Base-by-base conservation (phyloP, 2,888 invertebrate species). In the Thecocarcelia acutangulata region DNA sequence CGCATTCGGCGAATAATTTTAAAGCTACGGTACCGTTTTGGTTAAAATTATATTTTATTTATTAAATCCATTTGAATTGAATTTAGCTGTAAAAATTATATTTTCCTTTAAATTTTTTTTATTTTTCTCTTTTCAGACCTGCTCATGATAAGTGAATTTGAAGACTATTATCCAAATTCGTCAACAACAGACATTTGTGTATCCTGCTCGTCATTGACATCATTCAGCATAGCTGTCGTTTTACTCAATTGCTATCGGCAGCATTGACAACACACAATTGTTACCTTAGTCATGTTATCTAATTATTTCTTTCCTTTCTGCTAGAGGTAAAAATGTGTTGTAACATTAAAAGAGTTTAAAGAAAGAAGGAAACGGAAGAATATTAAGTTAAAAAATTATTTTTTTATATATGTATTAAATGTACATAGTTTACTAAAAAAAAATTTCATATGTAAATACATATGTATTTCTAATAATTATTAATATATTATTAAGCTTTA, bases 91-190 rank as follows among this genome's bases (percentile, higher is more conserved):
- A 33, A 15, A 59, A 40, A 2, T 0, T 37, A 1, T 33, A n/a
- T n/a, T n/a, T n/a, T n/a, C n/a, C n/a, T n/a, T n/a, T n/a, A n/a
- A n/a, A n/a, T n/a, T 19, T 66, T 1, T 6, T 28, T 4, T 58
- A 4, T 24, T 48, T n/a, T 19, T 52, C 28, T 50, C 37, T 8
- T 73, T 72, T 13, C 66, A 82, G 82, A 82, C 40, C 74, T 82
- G 1, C 58, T 82, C 6, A 82, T 78, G 78, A 61, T 75, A 24
- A 79, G 64, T 37, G 82, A 82, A 42, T 79, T 82, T 66, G 82
- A 82, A n/a, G 82, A 82, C 37, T 82, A 75, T 61, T 82, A 82
- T 75, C 79, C 82, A 11, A 82, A 61, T 50, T 70, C 79, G 40
- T 54, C 82, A 61, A 50, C 52, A 44, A 44, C 69, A 64, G 21